Base-by-base conservation (phyloP, 1,140 invertebrate genomes). In the Hycleus cichorii region DNA sequence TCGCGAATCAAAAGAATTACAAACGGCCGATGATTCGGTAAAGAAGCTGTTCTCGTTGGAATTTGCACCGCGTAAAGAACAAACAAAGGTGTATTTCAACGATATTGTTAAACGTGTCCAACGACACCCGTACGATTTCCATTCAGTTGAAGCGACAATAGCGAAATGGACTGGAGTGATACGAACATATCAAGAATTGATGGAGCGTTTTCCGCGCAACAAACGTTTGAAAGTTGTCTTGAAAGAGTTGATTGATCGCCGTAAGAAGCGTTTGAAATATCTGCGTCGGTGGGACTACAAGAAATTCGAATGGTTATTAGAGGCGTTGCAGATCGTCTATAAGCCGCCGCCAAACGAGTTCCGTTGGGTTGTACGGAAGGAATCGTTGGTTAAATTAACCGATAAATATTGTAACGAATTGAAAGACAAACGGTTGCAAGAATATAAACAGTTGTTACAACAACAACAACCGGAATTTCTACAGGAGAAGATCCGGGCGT, bases 261-360 rank as follows among this genome's bases (percentile, higher is more conserved):
- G 91, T 47, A 88, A 85, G 64, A 89, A 87, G 68, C 74, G 78
- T 32, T 69, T 95, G 3, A 87, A 82, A 64, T 74, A 76, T 52
- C 70, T 94, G 18, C 74, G 90, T 32, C 75, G 75, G 39, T 80
- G 80, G 75, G 91, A 95, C 71, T 92, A 93, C 71, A 86, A 85
- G 63, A 81, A 85, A 46, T 95, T 90, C 72, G 88, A 93, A 72
- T 94, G 89, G 88, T 64, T 94, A n/a, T 67, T 93, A 6, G 87
- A 92, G 64, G 81, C 84, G 69, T 72, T 95, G 1, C 84, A 91
- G 64, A 76, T 95, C 58, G 76, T 84, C 40, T 93, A 89, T 66
- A 85, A 86, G 67, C 82, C 82, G 25, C 69, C 75, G 57, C 83
- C 87, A 4, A 64, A 73, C 80, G 83, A 81, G 74, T 80, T 77